Base-by-base conservation (phyloP, 2,113 vertebrate species). In the Benitochromis conjunctus region DNA sequence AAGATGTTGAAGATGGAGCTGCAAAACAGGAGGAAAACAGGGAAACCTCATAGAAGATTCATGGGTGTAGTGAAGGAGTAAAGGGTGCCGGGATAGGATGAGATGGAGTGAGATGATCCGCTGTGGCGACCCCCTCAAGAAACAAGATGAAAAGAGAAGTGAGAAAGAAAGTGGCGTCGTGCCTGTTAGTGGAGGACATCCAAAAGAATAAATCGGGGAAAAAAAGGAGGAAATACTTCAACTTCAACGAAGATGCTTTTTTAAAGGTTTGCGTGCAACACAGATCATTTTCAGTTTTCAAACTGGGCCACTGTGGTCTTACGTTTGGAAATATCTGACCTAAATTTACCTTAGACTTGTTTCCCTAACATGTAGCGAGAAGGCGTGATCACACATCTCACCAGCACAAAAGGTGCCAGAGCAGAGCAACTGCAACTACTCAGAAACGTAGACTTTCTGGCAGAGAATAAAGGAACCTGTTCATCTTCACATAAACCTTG, bases 31-130 rank as follows among this genome's bases (percentile, higher is more conserved):
- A 64, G 2, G 60, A 64, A 18, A 64, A 64, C 5, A 64, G 0
- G 6, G 12, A 64, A 12, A 64, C 0, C 18, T 1, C 31, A n/a
- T 11, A 64, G 60, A 64, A n/a, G 31, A 1, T 0, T 62, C 31
- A 62, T 6, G 2, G 31, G 18, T 62, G 58, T 36, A 62, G 31
- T 62, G 58, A 62, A 62, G 0, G 31, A 62, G 10, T 60, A 29
- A 60, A 64, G 31, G 60, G 36, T 64, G 31, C 60, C 0, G 31
- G 6, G 31, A n/a, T 6, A 64, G 31, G 31, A 34, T 64, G 6
- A 64, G 60, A 38, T 64, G 62, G 36, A 66, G 62, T 38, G 6
- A 21, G 2, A 41, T 0, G 3, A 64, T 64, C 60, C 12, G 2
- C 60, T 62, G 4, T 5, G 19, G 11, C 1, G 38, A 12, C 41